Percentiles rank a stretch among this genome's conserved stretches.
These are phyloP conservation scores for Dendrophyllia cribrosa DNA, from an alignment of 64 coral and sea anemone species.

Conservation along the genomic window DNA sequence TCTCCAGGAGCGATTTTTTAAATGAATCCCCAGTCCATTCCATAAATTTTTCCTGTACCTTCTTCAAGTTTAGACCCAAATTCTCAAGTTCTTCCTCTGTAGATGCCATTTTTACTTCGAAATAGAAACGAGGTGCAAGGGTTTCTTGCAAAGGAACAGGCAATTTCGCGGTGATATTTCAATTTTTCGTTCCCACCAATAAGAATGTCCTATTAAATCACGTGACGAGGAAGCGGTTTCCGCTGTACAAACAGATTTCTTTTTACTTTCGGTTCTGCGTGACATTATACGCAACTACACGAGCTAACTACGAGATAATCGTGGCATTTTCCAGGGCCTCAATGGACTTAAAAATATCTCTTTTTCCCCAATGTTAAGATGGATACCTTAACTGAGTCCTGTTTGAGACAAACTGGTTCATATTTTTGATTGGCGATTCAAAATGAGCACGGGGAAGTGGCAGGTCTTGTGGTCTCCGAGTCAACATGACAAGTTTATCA, in stretches of 20 bases:
- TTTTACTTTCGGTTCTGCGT: neutral
- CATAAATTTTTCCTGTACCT: constrained; percentile 59
- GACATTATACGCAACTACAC: neutral
- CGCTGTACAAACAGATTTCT: neutral
- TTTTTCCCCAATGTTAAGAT: neutral
- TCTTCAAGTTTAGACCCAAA: constrained; percentile 41
- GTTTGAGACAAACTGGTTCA: neutral
- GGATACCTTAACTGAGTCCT: neutral
- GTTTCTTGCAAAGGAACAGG: neutral
- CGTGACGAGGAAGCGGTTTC: neutral
- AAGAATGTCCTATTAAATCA: neutral
- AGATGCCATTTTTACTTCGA: neutral
- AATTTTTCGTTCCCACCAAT: constrained; percentile 20
- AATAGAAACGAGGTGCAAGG: neutral
- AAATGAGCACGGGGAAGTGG: constrained; percentile 66
- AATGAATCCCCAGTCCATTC: constrained; percentile 52
- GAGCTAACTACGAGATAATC: too few relatives aligned
- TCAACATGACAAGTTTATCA: constrained; percentile 87
- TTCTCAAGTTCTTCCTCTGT: constrained; percentile 54
- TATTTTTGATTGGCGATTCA: constrained; percentile 1
- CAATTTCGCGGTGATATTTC: constrained; percentile 32
- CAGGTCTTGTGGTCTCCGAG: constrained; percentile 89
- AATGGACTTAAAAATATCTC: neutral
- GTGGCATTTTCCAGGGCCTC: neutral
- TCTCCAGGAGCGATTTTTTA: neutral